A percentile compares a stretch with the other conserved stretches of the same genome.
These are phyloP conservation scores for Allobates femoralis DNA, from an alignment of 2,797 vertebrate genomes.

Conservation along the genomic window DNA sequence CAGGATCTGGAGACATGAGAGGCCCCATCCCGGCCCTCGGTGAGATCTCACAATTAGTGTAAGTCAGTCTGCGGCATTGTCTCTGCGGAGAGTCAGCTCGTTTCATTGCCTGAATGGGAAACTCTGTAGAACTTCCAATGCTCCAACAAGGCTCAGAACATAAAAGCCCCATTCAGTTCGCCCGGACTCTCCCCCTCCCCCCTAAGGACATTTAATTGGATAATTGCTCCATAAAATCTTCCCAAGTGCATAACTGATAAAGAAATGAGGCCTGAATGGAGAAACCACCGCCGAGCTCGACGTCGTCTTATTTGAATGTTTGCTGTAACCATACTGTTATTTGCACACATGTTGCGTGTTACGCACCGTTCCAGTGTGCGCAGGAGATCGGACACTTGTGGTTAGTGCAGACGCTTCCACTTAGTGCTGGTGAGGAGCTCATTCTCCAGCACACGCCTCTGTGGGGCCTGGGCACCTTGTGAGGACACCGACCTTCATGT, in stretches of 20 bases:
- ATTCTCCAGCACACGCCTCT: neutral
- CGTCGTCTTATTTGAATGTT: conserved; percentile 45
- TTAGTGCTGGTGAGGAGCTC: neutral
- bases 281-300: conserved; percentile 35
- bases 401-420: conserved; percentile 33
- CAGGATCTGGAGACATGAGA: neutral
- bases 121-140: conserved; percentile 69
- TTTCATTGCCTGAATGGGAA: conserved; percentile 42
- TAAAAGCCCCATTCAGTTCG: conserved; percentile 75
- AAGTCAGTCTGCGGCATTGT: conserved; percentile 49
- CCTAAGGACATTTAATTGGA: conserved; percentile 72
- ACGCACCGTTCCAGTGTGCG: conserved; percentile 19
- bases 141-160: conserved; percentile 69
- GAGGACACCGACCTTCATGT: neutral
- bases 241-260: conserved; percentile 69
- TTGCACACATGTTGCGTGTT: conserved; percentile 58
- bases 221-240: conserved; percentile 72
- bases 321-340: conserved; percentile 43
- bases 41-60: conserved; percentile 43
- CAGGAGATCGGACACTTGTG: conserved; percentile 26
- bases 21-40: neutral
- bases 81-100: neutral
- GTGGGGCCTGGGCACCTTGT: neutral
- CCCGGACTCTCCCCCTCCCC: conserved; percentile 64
- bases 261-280: conserved; percentile 64